Conservation (phyloP, 2,113 vertebrate species). For the Illadopsis cleaveri region DNA sequence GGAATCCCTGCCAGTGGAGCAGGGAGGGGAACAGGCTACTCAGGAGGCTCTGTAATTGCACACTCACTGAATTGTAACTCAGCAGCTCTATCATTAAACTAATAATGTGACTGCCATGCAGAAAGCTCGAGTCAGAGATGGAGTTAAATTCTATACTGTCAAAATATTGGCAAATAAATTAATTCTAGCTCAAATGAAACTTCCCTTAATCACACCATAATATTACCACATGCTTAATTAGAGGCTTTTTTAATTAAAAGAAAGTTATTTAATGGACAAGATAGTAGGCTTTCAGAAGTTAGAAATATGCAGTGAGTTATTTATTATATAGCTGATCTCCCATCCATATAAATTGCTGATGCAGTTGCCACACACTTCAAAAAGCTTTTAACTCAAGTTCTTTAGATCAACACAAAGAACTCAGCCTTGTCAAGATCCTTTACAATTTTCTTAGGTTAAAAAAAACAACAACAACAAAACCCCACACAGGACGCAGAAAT, state of each 20-base stretch:
- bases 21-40: neutral
- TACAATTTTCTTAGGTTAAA: neutral
- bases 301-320: constrained; percentile 6
- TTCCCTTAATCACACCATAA: neutral
- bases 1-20: neutral
- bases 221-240: neutral
- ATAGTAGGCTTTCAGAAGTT: neutral
- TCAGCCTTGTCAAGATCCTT: constrained; percentile 10
- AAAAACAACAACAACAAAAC: neutral
- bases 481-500: neutral
- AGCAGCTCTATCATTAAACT: constrained; percentile 12
- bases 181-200: constrained; percentile 35
- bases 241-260: neutral
- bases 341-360: neutral
- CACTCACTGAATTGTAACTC: neutral
- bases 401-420: constrained; percentile 10
- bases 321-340: constrained; percentile 19
- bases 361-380: constrained; percentile 1
- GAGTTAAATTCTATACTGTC: constrained; percentile 7
- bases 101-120: neutral
- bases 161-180: constrained; percentile 14
- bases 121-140: neutral
- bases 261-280: neutral
- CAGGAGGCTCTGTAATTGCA: constrained; percentile 18
- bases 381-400: neutral